These are phyloP conservation scores for Augochlorella aurata DNA, from an alignment of 2,888 invertebrate species.

Conservation along the genomic window DNA sequence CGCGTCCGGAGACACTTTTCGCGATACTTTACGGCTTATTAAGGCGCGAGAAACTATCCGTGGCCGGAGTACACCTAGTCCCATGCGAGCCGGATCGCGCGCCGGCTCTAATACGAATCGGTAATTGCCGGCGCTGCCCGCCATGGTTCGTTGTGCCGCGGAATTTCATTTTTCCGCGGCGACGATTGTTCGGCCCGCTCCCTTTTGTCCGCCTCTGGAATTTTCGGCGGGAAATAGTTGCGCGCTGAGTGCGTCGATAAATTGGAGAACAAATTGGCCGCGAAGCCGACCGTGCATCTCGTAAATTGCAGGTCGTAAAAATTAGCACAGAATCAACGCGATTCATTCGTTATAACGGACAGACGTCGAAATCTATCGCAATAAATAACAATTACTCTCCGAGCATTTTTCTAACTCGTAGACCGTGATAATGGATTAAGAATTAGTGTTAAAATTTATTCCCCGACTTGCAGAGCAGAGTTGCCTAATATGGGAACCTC, in stretches of 20 bases:
- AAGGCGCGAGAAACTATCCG: constrained; percentile 39
- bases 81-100: not conserved
- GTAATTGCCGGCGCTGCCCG: constrained; percentile 27
- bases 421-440: too few species aligned
- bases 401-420: too few species aligned
- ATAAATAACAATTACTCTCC: not conserved
- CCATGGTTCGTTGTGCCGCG: constrained; percentile 22
- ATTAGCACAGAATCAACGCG: not conserved
- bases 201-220: not conserved
- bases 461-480: too few species aligned
- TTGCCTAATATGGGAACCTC: too few species aligned
- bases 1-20: constrained; percentile 36
- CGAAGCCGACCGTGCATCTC: not conserved
- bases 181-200: constrained; percentile 4
- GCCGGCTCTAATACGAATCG: constrained; percentile 30
- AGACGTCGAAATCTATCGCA: not conserved
- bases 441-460: too few species aligned
- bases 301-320: not conserved
- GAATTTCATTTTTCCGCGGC: constrained; percentile 40
- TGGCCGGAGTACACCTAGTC: not conserved
- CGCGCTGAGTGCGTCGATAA: not conserved
- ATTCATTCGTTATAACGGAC: not conserved
- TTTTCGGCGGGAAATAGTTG: constrained; percentile 3
- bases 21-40: constrained; percentile 48
- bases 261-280: not conserved